Evolutionary conservation across 2,797 vertebrate species (phyloP), one percentile per base, ranked within the genome.

Genomic region (Nannoperca australis): DNA sequence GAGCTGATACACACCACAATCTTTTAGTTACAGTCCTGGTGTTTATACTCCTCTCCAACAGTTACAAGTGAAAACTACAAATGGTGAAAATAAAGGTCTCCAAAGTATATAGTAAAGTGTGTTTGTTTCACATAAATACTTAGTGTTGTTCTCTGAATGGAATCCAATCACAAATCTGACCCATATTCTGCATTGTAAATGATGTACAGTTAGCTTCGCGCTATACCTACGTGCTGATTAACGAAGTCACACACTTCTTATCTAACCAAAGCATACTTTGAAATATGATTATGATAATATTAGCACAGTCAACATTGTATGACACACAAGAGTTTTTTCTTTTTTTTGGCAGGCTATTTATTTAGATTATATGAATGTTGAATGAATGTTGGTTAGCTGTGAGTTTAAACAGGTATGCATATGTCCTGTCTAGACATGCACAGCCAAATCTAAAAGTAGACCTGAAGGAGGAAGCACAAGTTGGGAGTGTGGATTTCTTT

Each of bases 371-470:
- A n/a, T n/a, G n/a, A n/a, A n/a, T n/a, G n/a, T n/a, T n/a, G n/a
- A n/a, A n/a, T n/a, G n/a, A 24, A 17, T 68, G 14, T 15, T 18
- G 15, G 7, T 14, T 45, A 20, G 9, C 11, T 34, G 12, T 44
- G 36, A 68, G 10, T 44, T 34, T 47, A 7, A 15, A 82, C 69
- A 81, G 76, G 77, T 81, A 75, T 67, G 67, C 27, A 36, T 51
- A 5, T n/a, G 20, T 49, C 45, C 50, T 64, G 63, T 65, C 70
- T 60, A n/a, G 53, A 85, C 83, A 61, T 58, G 87, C 58, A 70
- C 11, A 61, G 5, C 30, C 55, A 72, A 40, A 70, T 59, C 36
- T 14, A 45, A 20, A 71, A 34, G 44, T 18, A 50, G 61, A 70
- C 80, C 44, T 27, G 15, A 78, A 66, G 72, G 32, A 56, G 22